These are phyloP conservation scores for Elanoides forficatus DNA, from an alignment of 2,113 vertebrate species.

Conservation along the genomic window DNA sequence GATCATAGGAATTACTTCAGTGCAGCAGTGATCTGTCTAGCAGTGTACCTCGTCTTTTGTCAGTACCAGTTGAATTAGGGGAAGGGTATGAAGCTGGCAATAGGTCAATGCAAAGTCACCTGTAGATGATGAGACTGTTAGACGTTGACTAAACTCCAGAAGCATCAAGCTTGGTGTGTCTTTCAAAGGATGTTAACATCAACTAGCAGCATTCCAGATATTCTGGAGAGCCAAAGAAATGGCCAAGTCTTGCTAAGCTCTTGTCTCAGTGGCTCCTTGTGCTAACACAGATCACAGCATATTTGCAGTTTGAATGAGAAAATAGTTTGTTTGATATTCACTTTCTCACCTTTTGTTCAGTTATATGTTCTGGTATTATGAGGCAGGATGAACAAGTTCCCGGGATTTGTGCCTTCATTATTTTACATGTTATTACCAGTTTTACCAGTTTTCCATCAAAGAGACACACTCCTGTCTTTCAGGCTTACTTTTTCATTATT, in stretches of 20 bases:
- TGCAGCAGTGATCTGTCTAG: not conserved
- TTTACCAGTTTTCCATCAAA: not conserved
- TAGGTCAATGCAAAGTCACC: not conserved
- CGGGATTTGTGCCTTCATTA: not conserved
- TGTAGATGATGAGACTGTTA: not conserved
- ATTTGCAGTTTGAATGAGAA: not conserved
- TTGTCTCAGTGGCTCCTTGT: not conserved
- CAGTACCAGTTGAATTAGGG: not conserved
- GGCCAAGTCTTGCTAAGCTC: not conserved
- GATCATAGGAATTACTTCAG: not conserved
- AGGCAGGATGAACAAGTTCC: not conserved
- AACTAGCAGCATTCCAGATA: not conserved
- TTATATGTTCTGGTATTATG: not conserved
- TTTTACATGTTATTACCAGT: not conserved
- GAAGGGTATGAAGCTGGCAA: not conserved
- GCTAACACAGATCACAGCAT: not conserved
- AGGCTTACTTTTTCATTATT: not conserved
- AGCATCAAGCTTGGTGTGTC: not conserved
- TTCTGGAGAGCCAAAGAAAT: not conserved
- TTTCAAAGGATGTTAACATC: not conserved
- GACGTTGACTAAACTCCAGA: not conserved
- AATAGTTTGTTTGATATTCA: not conserved
- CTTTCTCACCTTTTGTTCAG: not conserved
- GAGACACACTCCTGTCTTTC: not conserved
- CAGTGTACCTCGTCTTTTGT: not conserved